Evolutionary conservation across 2,797 vertebrate species (phyloP).

Genomic region (Rhabdomys pumilio): DNA sequence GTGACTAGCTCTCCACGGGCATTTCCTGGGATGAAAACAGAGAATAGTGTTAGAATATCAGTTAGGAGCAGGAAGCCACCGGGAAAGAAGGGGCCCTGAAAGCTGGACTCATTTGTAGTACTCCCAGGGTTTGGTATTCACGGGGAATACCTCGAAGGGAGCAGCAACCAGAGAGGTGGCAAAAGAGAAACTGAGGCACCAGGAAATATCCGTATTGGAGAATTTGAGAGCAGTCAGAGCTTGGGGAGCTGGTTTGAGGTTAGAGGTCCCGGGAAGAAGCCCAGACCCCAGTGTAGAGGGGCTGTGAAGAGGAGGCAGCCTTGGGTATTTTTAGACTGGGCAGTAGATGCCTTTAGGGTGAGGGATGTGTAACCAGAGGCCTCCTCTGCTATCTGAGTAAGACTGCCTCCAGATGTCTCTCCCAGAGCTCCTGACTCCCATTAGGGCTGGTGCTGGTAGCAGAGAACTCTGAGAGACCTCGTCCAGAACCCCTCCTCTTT

Average conservation of each 20-base stretch:
- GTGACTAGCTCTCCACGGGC: conserved; percentile 70
- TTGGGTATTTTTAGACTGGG: conserved; percentile 68
- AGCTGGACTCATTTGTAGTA: background rate
- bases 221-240: background rate
- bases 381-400: background rate
- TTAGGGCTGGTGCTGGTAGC: background rate
- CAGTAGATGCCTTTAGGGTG: conserved; percentile 70
- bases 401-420: conserved; percentile 53
- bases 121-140: background rate
- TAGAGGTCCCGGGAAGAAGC: conserved; percentile 46
- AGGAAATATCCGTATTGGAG: background rate
- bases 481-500: background rate
- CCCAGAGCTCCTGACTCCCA: background rate
- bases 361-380: conserved; percentile 39
- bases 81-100: background rate
- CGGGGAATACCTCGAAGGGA: background rate
- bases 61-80: background rate
- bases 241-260: background rate
- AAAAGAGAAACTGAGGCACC: conserved; percentile 22
- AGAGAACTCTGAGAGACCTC: background rate
- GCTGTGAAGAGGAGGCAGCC: background rate
- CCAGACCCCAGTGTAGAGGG: background rate
- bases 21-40: conserved; percentile 63
- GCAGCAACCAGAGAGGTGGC: background rate
- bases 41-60: conserved; percentile 28